Evolutionary conservation across 2,888 invertebrate genomes (phyloP), one percentile per base, ranked within the genome.

Genomic region (Euplagia quadripunctaria): DNA sequence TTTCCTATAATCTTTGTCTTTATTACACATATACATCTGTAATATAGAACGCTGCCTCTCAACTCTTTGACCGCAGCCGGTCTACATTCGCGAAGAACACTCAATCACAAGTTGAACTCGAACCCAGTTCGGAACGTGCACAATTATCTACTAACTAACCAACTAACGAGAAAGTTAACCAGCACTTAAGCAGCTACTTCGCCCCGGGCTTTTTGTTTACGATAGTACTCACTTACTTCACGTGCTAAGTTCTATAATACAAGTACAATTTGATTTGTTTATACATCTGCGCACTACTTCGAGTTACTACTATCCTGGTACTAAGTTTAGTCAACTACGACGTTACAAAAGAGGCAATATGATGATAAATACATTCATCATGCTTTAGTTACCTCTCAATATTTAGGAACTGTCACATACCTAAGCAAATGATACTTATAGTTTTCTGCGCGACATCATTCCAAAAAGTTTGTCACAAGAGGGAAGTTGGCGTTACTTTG

Each of bases 121-220:
- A 84, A 79, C 79, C 78, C 74, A 82, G 83, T 80, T 80, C 80
- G 74, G 78, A 85, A 85, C 85, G 86, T 86, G 85, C 84, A 85
- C 86, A 86, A 86, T 86, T 86, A 86, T 86, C 83, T 81, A 79
- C 86, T 84, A 86, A 84, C 86, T 86, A 83, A 85, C 83, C 81
- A 79, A 84, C 84, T 83, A 83, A 83, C 82, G 80, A 81, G 83
- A 86, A 82, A 86, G 84, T 84, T 86, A 86, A 83, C 86, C 79
- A 81, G 79, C 79, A 85, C 82, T 86, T 84, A 82, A 79, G 77
- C 82, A 81, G 76, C 84, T 73, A 81, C 79, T 80, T 77, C 74
- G 78, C 84, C 74, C 66, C 74, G 67, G 75, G 84, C 76, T 74
- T 83, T 83, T 84, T 82, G 79, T 85, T 85, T 82, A 77, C 84